Conservation (phyloP, 64 coral and sea anemone species). For the Platygyra sinensis region DNA sequence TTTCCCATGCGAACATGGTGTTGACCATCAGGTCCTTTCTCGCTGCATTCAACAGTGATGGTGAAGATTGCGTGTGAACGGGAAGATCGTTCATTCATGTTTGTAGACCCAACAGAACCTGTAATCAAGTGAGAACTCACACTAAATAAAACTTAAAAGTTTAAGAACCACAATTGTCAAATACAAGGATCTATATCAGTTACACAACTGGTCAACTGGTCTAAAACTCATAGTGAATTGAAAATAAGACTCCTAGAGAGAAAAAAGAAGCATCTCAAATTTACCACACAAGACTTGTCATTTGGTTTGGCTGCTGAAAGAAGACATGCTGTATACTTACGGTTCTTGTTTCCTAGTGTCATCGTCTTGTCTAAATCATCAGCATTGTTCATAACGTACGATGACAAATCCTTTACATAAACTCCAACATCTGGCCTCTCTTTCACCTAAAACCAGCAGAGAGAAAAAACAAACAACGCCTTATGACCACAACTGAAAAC, state of each 20-base stretch:
- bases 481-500: neutral
- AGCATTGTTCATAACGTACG: slow-evolving; percentile 99
- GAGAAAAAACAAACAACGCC: neutral
- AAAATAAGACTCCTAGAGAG: too few species aligned
- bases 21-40: slow-evolving; percentile 96
- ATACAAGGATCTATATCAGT: too few species aligned
- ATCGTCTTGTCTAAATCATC: slow-evolving; percentile 99
- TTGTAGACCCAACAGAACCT: slow-evolving; percentile 99
- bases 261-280: too few species aligned
- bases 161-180: too few species aligned
- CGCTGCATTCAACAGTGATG: slow-evolving; percentile 95
- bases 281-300: too few species aligned
- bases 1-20: slow-evolving; percentile 99
- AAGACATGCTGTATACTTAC: slow-evolving; percentile 40
- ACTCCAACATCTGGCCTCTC: slow-evolving; percentile 96
- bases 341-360: slow-evolving; percentile 97
- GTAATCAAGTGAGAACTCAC: neutral
- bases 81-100: slow-evolving; percentile 98
- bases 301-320: neutral
- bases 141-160: neutral
- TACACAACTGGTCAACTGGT: too few species aligned
- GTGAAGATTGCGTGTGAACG: slow-evolving; percentile 95
- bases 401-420: slow-evolving; percentile 97
- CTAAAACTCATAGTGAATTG: too few species aligned
- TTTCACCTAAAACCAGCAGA: slow-evolving; percentile 69